A percentile compares a stretch with the other conserved stretches of the same genome.
phyloP scores from a whole-genome alignment of 2,797 vertebrate genomes.

The Hippocampus kuda region DNA sequence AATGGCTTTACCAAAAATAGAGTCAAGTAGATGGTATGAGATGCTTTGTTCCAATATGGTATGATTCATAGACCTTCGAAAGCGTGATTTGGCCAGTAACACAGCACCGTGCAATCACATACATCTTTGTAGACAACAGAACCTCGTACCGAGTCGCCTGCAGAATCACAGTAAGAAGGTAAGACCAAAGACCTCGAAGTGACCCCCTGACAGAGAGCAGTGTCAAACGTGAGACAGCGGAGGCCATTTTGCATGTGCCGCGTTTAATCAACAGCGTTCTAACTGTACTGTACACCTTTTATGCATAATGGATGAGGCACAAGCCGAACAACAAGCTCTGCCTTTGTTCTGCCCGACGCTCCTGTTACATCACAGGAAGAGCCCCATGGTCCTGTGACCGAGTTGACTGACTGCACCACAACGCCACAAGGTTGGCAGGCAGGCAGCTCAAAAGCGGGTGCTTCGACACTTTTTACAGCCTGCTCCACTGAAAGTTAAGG shows the following conservation, averaged over 20 bases:
- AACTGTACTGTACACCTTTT: slow-evolving; percentile 66
- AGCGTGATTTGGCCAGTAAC: slow-evolving; percentile 20
- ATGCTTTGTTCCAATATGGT: too few relatives aligned
- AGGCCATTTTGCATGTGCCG: slow-evolving; percentile 64
- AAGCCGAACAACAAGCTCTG: slow-evolving; percentile 62
- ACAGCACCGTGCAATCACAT: not conserved
- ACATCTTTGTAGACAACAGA: slow-evolving; percentile 1
- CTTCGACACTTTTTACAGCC: slow-evolving; percentile 6
- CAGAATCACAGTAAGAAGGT: slow-evolving; percentile 18
- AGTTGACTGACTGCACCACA: slow-evolving; percentile 25
- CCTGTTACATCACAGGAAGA: slow-evolving; percentile 65
- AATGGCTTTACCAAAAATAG: not conserved
- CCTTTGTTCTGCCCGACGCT: slow-evolving; percentile 65
- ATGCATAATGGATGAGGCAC: slow-evolving; percentile 73
- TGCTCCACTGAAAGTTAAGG: not conserved
- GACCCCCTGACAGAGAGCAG: slow-evolving; percentile 19
- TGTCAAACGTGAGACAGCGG: slow-evolving; percentile 40
- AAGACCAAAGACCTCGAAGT: slow-evolving; percentile 11
- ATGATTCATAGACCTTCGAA: slow-evolving; percentile 25
- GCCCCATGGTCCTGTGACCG: slow-evolving; percentile 51
- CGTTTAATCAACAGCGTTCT: slow-evolving; percentile 67
- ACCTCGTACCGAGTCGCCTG: not conserved
- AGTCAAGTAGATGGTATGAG: not conserved
- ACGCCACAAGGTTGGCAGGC: slow-evolving; percentile 21
- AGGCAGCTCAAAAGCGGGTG: slow-evolving; percentile 41